Base-by-base conservation (phyloP, 64 coral and sea anemone genomes). In the Dendronephthya gigantea region DNA sequence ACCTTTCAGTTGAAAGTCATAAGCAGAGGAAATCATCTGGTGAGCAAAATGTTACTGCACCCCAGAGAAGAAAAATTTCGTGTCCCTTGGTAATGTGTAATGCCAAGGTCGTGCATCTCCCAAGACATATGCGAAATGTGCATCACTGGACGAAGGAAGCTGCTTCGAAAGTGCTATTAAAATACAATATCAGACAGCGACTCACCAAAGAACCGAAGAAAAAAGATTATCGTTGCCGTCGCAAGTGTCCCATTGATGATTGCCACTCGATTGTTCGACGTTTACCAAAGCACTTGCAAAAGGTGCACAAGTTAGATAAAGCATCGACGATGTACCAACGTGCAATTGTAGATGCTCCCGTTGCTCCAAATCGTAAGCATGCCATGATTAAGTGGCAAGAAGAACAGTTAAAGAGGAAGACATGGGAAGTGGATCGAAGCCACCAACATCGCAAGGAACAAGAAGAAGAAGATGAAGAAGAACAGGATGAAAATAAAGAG, bases 71-170 rank as follows among this genome's bases (percentile, higher is more conserved):
- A n/a, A n/a, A n/a, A n/a, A n/a, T n/a, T n/a, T 36, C 45, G 40
- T 93, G 88, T 50, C 88, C 84, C 72, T 19, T 89, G 5, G 50
- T 84, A 49, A 31, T 19, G 76, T 89, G 91, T 72, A 84, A 89
- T 19, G 84, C 88, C 0, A 58, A 39, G 19, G 88, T 93, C 35
- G 23, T 90, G 48, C 87, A 93, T 84, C 48, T 93, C 10, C 84
- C 91, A 75, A 66, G 85, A 35, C 91, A 93, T 39, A 49, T 93
- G 10, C 79, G 68, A 58, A 89, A 83, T 47, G 86, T 92, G 4
- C 90, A 92, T 39, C 84, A 92, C 17, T 92, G 90, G 86, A 39
- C 29, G 16, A 41, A 41, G 81, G 83, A 85, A 40, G 81, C 33
- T 41, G 83, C 84, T n/a, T 85, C 23, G 62, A 87, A 49, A 40